Evolutionary conservation across 1,140 invertebrate genomes (phyloP), one percentile per base, ranked within the genome.

Genomic region (Vanessa tameamea): DNA sequence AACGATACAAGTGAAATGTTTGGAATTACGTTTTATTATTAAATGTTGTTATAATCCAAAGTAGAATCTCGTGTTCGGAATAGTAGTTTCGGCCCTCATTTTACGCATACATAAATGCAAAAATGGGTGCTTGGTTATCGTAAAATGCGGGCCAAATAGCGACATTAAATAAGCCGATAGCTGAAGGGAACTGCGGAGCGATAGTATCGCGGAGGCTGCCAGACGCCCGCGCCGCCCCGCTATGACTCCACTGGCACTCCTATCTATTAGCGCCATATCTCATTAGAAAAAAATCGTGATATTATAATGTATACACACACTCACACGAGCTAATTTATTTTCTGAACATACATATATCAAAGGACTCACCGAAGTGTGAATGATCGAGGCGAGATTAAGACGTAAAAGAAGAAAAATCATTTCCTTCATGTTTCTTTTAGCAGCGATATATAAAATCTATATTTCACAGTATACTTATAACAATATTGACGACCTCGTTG

Each of bases 151-250:
- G 85, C 86, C 85, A 87, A 88, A 87, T 84, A 79, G 79, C 76
- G 70, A 78, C 80, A 86, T 87, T 89, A 89, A 88, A 89, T 88
- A 86, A 85, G 82, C 73, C 76, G 76, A 73, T 89, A 89, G 87
- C 87, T 87, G 82, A 76, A 83, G 80, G 86, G 83, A 84, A 85
- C 83, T 82, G 80, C 78, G 37, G 7, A 12, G 78, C 74, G 87
- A 90, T 90, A 87, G 68, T 82, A 87, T 90, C 87, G 48, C n/a
- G 15, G 76, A 66, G 73, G 77, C 81, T 90, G 88, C 88, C 88
- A 90, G 88, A 87, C 83, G 84, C 87, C 83, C 82, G 84, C 78
- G 85, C 80, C 85, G 85, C 83, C 37, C 26, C 13, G 86, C 83
- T 86, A 86, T 82, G 86, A 82, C 87, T 47, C 63, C 26, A 37